Evolutionary conservation across 2,113 vertebrate species (phyloP), one percentile per base, ranked within the genome.

Genomic region (Hydrochoerus hydrochaeris): DNA sequence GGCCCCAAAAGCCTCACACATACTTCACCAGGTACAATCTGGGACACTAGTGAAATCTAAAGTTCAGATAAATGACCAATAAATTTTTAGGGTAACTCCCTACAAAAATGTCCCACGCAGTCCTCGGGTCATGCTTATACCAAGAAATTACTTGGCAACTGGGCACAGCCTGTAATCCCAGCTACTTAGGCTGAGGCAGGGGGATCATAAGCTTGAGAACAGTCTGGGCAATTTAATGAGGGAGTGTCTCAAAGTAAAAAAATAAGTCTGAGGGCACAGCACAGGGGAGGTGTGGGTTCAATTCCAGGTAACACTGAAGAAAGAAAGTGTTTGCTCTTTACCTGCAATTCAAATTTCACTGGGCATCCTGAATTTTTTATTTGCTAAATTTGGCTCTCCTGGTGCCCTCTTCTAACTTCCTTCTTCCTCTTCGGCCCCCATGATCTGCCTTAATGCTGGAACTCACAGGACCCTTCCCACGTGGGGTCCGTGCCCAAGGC

Each of bases 21-120:
- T 13, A 38, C 19, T 85, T 60, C 26, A 32, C 8, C 54, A 52
- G 58, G 44, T 67, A 9, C 49, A 49, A 35, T 0, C 9, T 17
- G 44, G 13, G 46, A 58, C 1, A 0, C 77, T 35, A 46, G 16
- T 32, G 28, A 52, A 41, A 54, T 28, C 0, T 19, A 83, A 91
- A 94, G 81, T 65, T 67, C 89, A 65, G 78, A 16, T 32, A 84
- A 90, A 80, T 35, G 71, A 32, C 1, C 19, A 84, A 63, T 65
- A 12, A 5, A 11, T 81, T 30, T 22, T 78, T 58, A n/a, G 35
- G 9, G 26, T 20, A 8, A 38, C 52, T 30, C 8, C 2, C 54
- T 30, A 3, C 62, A 28, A 73, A 26, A 2, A 4, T 30, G 30
- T 69, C 84, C 80, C 62, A 1, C 19, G 20, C 30, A 54, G 22